Conservation (phyloP, 2,113 vertebrate species). For the Vanacampus margaritifer region DNA sequence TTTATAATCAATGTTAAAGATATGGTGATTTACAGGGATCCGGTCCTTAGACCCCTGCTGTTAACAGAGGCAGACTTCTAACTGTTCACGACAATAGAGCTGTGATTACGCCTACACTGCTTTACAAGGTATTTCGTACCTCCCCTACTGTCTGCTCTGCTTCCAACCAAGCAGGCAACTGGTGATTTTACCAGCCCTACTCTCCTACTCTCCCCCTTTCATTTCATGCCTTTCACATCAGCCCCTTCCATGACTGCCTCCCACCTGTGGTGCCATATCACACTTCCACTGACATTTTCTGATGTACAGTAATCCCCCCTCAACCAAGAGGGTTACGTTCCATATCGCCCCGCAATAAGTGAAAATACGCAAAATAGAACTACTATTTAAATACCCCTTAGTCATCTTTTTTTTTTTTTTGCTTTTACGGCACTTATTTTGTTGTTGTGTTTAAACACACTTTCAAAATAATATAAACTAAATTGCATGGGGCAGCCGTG, state of each 20-base stretch:
- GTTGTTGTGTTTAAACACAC: too few species aligned
- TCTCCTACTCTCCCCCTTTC: constrained; percentile 30
- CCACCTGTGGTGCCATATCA: constrained; percentile 39
- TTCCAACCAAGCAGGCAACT: constrained; percentile 55
- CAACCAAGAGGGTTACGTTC: too few species aligned
- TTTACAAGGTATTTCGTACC: constrained; percentile 38
- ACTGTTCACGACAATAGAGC: constrained; percentile 67
- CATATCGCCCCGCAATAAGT: too few species aligned
- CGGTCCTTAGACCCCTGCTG: constrained; percentile 26
- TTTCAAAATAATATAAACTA: too few species aligned
- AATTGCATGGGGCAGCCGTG: too few species aligned
- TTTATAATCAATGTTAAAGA: constrained; percentile 60
- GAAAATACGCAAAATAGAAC: too few species aligned
- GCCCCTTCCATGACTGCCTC: constrained; percentile 39
- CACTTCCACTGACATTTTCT: constrained; percentile 24
- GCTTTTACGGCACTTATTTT: too few species aligned
- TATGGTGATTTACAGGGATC: constrained; percentile 56
- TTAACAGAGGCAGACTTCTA: constrained; percentile 39
- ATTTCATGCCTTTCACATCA: constrained; percentile 39
- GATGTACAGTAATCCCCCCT: constrained; percentile 8
- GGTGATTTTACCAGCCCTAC: constrained; percentile 54
- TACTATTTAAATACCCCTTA: too few species aligned
- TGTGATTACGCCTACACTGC: constrained; percentile 66
- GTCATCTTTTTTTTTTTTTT: too few species aligned
- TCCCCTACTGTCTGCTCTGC: constrained; percentile 50